phyloP scores from a whole-genome alignment of 1,140 invertebrate genomes.

The Drosophila sechellia region DNA sequence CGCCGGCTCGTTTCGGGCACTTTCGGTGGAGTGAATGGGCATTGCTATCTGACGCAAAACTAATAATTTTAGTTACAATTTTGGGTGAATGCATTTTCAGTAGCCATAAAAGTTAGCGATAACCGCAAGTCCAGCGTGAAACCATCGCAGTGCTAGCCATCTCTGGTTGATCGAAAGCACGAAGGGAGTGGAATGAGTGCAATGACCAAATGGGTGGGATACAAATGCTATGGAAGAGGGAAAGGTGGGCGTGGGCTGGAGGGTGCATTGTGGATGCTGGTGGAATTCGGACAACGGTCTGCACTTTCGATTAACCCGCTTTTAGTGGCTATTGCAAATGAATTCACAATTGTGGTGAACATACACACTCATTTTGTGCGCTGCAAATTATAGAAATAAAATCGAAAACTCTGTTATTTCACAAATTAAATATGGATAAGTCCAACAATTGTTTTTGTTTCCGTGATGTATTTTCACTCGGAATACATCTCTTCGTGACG shows the following conservation, averaged over 20 bases:
- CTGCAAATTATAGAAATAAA: constrained; percentile 79
- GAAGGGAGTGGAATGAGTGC: background rate
- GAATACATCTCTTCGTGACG: background rate
- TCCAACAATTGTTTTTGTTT: constrained; percentile 17
- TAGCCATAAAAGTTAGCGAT: constrained; percentile 43
- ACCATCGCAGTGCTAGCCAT: constrained; percentile 36
- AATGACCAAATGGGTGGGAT: background rate
- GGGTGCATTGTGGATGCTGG: background rate
- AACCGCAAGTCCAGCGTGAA: constrained; percentile 62
- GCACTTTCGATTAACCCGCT: no score
- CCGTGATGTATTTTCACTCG: background rate
- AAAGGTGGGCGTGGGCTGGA: no score
- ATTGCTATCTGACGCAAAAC: constrained; percentile 67
- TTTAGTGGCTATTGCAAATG: constrained; percentile 70
- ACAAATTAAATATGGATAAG: constrained; percentile 31
- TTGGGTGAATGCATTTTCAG: constrained; percentile 70
- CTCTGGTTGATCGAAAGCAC: constrained; percentile 27
- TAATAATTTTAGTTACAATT: constrained; percentile 12
- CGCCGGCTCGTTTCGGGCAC: no score
- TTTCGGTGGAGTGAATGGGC: constrained; percentile 1
- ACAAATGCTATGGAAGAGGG: no score
- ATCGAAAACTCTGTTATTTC: constrained; percentile 71
- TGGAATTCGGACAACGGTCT: constrained; percentile 37
- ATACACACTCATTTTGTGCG: constrained; percentile 74
- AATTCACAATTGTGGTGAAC: constrained; percentile 74